Evolutionary conservation across 2,113 vertebrate species (phyloP), one percentile per base, ranked within the genome.

Genomic region (Ramphastos sulfuratus): DNA sequence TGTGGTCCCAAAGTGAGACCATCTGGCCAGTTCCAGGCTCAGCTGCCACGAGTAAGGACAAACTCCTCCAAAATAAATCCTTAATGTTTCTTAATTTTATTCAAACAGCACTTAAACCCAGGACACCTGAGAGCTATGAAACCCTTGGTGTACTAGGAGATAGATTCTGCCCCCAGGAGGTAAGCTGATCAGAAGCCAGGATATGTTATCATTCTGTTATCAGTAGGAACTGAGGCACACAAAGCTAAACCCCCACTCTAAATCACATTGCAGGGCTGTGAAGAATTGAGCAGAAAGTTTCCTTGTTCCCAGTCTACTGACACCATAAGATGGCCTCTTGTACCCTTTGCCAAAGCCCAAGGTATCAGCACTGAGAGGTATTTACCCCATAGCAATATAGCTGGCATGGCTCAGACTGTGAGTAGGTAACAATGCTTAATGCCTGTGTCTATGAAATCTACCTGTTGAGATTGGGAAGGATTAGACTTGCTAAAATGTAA

Each of bases 401-500:
- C 64, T 31, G 56, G 10, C 17, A 1, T 6, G 56, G 44, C 74
- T 78, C 82, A 28, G 85, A 30, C 52, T 81, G 50, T n/a, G 48
- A 73, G 64, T 1, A 23, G 80, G 28, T 63, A 87, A 71, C 4
- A 9, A 46, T 7, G 64, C 89, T 33, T 42, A 16, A 16, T 13
- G 55, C 50, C 76, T 25, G 27, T 35, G 55, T 73, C 84, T 73
- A 2, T 46, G 64, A 77, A 59, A 85, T 50, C 11, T 9, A 30
- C 31, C 77, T 85, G 54, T 55, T 33, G 13, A 96, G 93, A 72
- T 1, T 20, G 64, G 84, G 64, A 92, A 93, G 72, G 87, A 92
- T 93, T 95, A 93, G 77, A 75, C 93, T 95, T 94, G 85, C 77
- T 92, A 93, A 96, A 77, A 84, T 50, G 72, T 42, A 59, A 67